Base-by-base conservation (phyloP, 2,113 vertebrate genomes). In the Corydoras sp. region DNA sequence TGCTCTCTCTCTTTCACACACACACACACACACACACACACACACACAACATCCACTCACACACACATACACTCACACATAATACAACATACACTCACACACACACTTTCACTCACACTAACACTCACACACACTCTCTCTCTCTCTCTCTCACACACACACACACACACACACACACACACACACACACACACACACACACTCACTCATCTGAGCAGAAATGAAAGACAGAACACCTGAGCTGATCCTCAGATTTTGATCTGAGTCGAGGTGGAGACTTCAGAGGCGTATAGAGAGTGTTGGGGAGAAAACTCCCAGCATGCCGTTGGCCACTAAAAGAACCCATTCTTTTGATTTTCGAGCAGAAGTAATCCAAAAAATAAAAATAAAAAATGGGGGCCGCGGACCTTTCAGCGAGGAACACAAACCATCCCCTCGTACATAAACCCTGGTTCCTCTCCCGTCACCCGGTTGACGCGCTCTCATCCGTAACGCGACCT, bases 151-250 rank as follows among this genome's bases (percentile, higher is more conserved):
- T 24, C 18, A 24, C 18, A 24, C 18, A 1, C 1, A 24, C 18
- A 24, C 18, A 24, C 18, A 24, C 18, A 24, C 18, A 24, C 1
- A 24, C 18, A 24, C 18, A 24, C 18, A 24, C 18, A 24, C 18
- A 24, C 48, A 18, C 12, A 14, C 15, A 2, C 1, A 3, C 51
- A 3, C 18, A 8, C 54, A 14, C 31, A 18, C 79, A 79, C 67
- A 76, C 81, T 82, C 82, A 77, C 83, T 88, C 83, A 83, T 58
- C 54, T 48, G 0, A 50, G 80, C 79, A 83, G 81, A 80, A 85
- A 80, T 77, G 80, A 85, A 76, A 81, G 76, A 80, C 79, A 81
- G 76, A 76, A 74, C 73, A 73, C 77, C 74, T 81, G 72, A 79
- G 83, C 79, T 82, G 80, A 82, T 82, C 77, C 84, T 68, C 71